Conservation (phyloP, 2,797 vertebrate species). For the Semotilus atromaculatus region DNA sequence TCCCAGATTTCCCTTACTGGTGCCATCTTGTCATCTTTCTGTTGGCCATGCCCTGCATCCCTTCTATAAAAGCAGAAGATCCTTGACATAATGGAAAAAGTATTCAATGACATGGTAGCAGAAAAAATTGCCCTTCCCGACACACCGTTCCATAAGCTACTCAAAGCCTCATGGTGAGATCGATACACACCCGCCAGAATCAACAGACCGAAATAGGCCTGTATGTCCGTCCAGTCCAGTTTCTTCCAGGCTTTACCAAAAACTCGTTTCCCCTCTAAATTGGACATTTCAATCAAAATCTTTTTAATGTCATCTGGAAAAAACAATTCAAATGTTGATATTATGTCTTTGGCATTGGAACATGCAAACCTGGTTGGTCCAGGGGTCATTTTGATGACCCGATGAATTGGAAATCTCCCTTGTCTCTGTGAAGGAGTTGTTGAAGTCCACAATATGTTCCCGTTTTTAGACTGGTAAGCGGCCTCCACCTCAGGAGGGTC, state of each 20-base stretch:
- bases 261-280: constrained; percentile 49
- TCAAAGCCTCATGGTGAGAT: constrained; percentile 40
- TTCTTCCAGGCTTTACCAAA: constrained; percentile 33
- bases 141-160: constrained; percentile 41
- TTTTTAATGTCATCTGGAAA: constrained; percentile 3
- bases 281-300: constrained; percentile 47
- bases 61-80: constrained; percentile 22
- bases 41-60: not conserved
- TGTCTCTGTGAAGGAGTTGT: not conserved
- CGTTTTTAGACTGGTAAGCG: constrained; percentile 44
- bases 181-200: constrained; percentile 46
- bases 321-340: constrained; percentile 51
- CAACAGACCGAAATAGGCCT: constrained; percentile 42
- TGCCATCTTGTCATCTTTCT: constrained; percentile 33
- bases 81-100: constrained; percentile 10
- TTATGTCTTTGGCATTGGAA: constrained; percentile 29
- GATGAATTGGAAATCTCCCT: constrained; percentile 7
- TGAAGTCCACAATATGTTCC: constrained; percentile 39
- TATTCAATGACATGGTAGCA: constrained; percentile 36
- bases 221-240: constrained; percentile 25
- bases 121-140: constrained; percentile 49
- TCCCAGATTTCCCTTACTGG: constrained; percentile 40
- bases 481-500: not conserved
- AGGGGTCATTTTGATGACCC: constrained; percentile 40
- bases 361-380: constrained; percentile 33